Conservation (phyloP, 2,113 vertebrate genomes). For the Python bivittatus region DNA sequence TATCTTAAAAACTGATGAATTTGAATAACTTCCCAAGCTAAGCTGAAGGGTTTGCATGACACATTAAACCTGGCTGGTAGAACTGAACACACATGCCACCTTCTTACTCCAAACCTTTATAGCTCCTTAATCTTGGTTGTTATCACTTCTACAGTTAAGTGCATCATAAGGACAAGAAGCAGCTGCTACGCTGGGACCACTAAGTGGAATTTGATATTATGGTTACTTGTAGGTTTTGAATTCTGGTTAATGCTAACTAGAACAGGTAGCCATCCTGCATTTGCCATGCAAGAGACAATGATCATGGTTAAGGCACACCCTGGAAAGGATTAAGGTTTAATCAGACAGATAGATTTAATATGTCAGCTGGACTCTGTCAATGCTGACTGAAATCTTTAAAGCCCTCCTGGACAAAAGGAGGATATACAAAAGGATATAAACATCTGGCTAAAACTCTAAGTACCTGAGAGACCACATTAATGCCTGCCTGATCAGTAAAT, state of each 20-base stretch:
- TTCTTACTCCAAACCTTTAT: neutral
- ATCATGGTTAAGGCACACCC: neutral
- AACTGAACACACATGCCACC: neutral
- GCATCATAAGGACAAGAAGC: neutral
- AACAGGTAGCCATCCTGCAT: neutral
- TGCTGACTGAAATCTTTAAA: neutral
- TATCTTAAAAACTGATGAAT: neutral
- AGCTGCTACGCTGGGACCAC: neutral
- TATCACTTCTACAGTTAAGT: neutral
- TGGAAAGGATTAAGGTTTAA: neutral
- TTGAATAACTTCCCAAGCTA: neutral
- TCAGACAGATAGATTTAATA: neutral
- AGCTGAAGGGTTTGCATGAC: neutral
- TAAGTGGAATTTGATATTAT: neutral
- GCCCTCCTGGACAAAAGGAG: neutral
- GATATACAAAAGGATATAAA: neutral
- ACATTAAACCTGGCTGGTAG: neutral
- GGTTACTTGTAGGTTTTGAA: neutral
- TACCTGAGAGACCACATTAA: neutral
- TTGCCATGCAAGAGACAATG: neutral
- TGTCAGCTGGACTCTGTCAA: neutral
- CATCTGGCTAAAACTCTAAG: neutral
- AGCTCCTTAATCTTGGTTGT: neutral
- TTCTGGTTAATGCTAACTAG: neutral
- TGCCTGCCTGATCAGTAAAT: neutral